Base-by-base conservation (phyloP, 2,797 vertebrate species). In the Phalloptychus januarius region DNA sequence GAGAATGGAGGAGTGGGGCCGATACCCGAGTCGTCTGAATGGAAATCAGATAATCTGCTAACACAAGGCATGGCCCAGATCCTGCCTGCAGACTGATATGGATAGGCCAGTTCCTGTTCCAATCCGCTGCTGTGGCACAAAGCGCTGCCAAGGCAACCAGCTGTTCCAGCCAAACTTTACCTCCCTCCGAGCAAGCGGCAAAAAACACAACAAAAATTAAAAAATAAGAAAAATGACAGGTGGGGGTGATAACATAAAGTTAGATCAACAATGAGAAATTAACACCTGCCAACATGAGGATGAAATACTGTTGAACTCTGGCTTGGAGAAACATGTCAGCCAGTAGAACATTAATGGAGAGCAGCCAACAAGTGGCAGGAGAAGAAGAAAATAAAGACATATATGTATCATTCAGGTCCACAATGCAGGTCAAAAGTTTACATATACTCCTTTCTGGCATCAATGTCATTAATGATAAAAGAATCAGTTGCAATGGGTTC, bases 31-130 rank as follows among this genome's bases (percentile, higher is more conserved):
- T 88, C 75, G 88, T 92, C 91, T 94, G 91, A 95, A 94, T 93
- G 91, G 93, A 92, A 94, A 94, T 93, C 93, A 93, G 93, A 94
- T 94, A 92, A 92, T 94, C 92, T 94, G 92, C 91, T 94, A 93
- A 93, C 93, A 94, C 93, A 93, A 94, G 94, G 92, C 92, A 92
- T 93, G 91, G 92, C 91, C 93, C 91, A 93, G 93, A 94, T 93
- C 92, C 93, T 89, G 93, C 92, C 92, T 89, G 91, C 89, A 93
- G 86, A 91, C 91, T 89, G 91, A 93, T 91, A 94, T 84, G 89
- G 91, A 94, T 91, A 93, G 91, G 91, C 91, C 86, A 91, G 91
- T 93, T 94, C 94, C 93, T 92, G 89, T 93, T 94, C 91, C 93
- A 92, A 90, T 93, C 87, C 87, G 79, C 91, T 86, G 91, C 79